Evolutionary conservation across 2,888 invertebrate genomes (phyloP).

Genomic region (Lasius platythorax): DNA sequence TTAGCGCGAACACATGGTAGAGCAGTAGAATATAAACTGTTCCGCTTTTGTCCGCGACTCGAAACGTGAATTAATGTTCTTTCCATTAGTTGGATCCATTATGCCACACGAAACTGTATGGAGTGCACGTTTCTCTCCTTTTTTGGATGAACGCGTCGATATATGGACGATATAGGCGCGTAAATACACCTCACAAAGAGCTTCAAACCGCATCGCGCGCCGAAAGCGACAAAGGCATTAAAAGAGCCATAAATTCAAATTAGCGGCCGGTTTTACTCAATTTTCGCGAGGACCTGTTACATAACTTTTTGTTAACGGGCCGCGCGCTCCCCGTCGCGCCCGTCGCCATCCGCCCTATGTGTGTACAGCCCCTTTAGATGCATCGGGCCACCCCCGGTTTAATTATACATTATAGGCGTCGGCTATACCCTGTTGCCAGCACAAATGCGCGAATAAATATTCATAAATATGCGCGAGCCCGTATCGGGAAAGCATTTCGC

Average conservation of each 20-base stretch:
- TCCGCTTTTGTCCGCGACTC: conserved; percentile 38
- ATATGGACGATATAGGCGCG: conserved; percentile 8
- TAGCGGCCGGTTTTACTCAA: conserved; percentile 80
- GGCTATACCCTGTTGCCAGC: conserved; percentile 67
- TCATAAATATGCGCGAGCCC: conserved; percentile 78
- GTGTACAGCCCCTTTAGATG: conserved; percentile 33
- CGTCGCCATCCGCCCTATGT: conserved; percentile 66
- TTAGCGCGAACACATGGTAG: background rate
- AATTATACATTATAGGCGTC: conserved; percentile 84
- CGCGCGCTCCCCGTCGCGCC: conserved; percentile 52
- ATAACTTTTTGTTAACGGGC: conserved; percentile 83
- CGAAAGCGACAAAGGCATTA: conserved; percentile 74
- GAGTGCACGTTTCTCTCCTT: conserved; percentile 35
- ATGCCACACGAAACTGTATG: conserved; percentile 25
- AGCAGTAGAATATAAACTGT: conserved; percentile 12
- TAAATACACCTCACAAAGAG: conserved; percentile 61
- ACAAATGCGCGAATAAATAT: conserved; percentile 80
- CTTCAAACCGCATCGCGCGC: conserved; percentile 64
- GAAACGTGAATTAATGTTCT: conserved; percentile 46
- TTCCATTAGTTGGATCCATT: conserved; percentile 49
- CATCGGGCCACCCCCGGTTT: conserved; percentile 75
- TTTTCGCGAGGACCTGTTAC: conserved; percentile 83
- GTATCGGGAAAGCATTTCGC: conserved; percentile 60
- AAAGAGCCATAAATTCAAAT: conserved; percentile 82
- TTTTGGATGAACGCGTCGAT: conserved; percentile 40